Conservation (phyloP, 2,113 vertebrate genomes). For the Hyperoodon ampullatus region DNA sequence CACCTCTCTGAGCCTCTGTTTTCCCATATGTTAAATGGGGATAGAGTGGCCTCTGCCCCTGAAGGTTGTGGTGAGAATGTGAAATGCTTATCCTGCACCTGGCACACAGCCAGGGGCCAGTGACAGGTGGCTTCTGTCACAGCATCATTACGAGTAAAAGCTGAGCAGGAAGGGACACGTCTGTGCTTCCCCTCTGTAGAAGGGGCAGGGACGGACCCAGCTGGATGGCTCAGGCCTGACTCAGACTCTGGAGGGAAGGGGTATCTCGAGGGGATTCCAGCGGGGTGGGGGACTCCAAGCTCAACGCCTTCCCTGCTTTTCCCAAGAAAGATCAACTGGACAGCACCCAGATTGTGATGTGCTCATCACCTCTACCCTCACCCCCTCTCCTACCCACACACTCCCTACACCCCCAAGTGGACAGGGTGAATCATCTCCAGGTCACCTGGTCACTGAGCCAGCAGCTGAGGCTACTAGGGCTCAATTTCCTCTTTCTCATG, state of each 20-base stretch:
- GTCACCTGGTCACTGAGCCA: not conserved
- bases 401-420: not conserved
- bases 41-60: not conserved
- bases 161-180: not conserved
- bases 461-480: not conserved
- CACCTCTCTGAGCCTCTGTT: not conserved
- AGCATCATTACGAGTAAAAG: not conserved
- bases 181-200: not conserved
- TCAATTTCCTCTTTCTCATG: not conserved
- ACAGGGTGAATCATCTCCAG: not conserved
- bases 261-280: not conserved
- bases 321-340: not conserved
- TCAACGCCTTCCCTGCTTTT: not conserved
- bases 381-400: too few relatives aligned
- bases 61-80: not conserved
- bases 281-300: not conserved
- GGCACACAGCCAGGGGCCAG: not conserved
- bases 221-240: not conserved
- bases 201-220: not conserved
- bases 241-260: not conserved
- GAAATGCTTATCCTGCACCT: not conserved
- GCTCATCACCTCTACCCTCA: not conserved
- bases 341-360: not conserved
- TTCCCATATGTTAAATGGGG: not conserved
- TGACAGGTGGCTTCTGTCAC: not conserved